These are phyloP conservation scores for Hypomecis atomaria DNA, from an alignment of 2,888 invertebrate genomes.

Conservation along the genomic window DNA sequence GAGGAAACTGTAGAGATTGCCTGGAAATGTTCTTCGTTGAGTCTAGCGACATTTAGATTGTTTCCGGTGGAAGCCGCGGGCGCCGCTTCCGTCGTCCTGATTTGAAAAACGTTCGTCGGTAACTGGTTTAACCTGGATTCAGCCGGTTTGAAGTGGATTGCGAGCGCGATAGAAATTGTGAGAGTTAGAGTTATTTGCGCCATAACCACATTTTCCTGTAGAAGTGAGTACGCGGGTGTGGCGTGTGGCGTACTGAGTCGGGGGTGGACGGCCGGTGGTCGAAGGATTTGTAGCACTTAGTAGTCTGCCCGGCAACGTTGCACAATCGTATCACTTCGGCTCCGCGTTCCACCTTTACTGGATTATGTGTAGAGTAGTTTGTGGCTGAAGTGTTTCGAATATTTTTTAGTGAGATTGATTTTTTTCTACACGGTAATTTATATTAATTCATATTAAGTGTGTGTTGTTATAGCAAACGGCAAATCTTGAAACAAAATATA, in stretches of 20 bases:
- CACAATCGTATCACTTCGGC: slow-evolving; percentile 73
- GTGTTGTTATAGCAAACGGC: too few species aligned
- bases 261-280: slow-evolving; percentile 65
- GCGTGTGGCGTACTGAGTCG: slow-evolving; percentile 50
- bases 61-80: slow-evolving; percentile 71
- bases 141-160: slow-evolving; percentile 27
- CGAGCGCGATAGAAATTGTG: slow-evolving; percentile 55
- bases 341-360: slow-evolving; percentile 64
- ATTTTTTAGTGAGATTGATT: neutral
- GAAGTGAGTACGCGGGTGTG: slow-evolving; percentile 46
- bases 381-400: neutral
- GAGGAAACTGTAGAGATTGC: slow-evolving; percentile 71
- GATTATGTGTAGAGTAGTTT: slow-evolving; percentile 63
- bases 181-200: slow-evolving; percentile 58
- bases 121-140: slow-evolving; percentile 43
- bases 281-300: slow-evolving; percentile 83
- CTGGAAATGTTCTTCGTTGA: slow-evolving; percentile 68
- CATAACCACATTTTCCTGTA: slow-evolving; percentile 59
- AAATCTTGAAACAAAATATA: too few species aligned
- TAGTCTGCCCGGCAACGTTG: slow-evolving; percentile 76
- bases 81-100: slow-evolving; percentile 71
- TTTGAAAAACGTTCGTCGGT: slow-evolving; percentile 49
- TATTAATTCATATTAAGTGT: too few species aligned
- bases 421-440: neutral
- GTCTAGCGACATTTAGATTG: slow-evolving; percentile 70